A percentile compares a stretch with the other conserved stretches of the same genome.
Conservation (phyloP, 1,140 invertebrate species). For the Ceratoteleas bidentatus region DNA sequence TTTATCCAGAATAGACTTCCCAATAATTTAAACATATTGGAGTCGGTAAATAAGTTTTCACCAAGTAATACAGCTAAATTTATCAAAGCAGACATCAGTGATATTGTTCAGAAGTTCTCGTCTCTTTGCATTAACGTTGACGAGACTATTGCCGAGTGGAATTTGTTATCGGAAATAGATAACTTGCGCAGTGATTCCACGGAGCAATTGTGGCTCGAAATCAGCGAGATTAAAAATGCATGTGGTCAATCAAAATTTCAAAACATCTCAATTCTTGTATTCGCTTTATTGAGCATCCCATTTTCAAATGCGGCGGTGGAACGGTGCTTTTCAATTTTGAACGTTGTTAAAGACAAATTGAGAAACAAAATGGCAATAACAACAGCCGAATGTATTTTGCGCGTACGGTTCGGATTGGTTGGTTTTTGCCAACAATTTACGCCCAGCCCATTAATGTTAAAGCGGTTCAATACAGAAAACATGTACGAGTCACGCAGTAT, state of each 20-base stretch:
- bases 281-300: constrained; percentile 38
- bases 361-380: constrained; percentile 55
- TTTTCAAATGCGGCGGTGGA: constrained; percentile 62
- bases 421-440: constrained; percentile 33
- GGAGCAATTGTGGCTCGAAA: constrained; percentile 44
- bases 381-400: constrained; percentile 46
- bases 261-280: constrained; percentile 44
- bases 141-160: constrained; percentile 54
- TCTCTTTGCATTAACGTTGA: constrained; percentile 44
- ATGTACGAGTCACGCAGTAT: constrained; percentile 30
- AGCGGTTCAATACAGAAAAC: constrained; percentile 32
- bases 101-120: constrained; percentile 19
- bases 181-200: constrained; percentile 28
- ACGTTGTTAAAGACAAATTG: constrained; percentile 61
- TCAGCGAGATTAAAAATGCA: constrained; percentile 49
- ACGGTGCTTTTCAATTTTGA: constrained; percentile 60
- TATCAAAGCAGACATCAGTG: constrained; percentile 16
- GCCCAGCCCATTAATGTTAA: constrained; percentile 24
- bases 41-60: constrained; percentile 28
- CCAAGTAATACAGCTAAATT: background rate
- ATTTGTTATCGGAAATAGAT: constrained; percentile 8
- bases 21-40: constrained; percentile 31
- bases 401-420: constrained; percentile 9
- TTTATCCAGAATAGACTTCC: constrained; percentile 35
- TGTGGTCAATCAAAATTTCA: constrained; percentile 43